Evolutionary conservation across 2,888 invertebrate species (phyloP).

Genomic region (Aelia acuminata): DNA sequence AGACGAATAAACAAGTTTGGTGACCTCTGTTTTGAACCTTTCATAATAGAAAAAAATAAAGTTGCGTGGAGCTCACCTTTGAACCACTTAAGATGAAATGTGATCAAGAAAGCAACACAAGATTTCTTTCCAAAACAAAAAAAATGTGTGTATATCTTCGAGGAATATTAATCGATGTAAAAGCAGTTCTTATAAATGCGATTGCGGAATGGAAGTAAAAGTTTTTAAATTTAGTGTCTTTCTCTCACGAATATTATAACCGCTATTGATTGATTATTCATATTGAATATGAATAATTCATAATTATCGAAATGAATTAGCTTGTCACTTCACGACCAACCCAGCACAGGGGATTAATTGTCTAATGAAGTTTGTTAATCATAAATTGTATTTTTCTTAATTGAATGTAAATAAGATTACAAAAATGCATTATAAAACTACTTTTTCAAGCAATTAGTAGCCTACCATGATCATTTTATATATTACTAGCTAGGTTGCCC

Average conservation of each 20-base stretch:
- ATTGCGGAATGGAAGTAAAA: background rate
- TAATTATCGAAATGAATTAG: background rate
- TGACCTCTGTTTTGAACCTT: too few relatives aligned
- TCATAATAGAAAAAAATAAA: background rate
- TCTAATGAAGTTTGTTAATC: background rate
- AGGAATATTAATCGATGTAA: background rate
- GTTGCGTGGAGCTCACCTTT: background rate
- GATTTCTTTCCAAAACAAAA: background rate
- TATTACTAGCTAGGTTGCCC: too few relatives aligned
- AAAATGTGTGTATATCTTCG: background rate
- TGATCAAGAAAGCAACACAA: background rate
- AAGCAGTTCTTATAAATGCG: background rate
- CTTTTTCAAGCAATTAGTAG: too few relatives aligned
- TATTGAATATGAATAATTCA: background rate
- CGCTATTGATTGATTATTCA: background rate
- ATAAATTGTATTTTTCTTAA: background rate
- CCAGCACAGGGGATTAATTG: background rate
- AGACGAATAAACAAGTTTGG: too few relatives aligned
- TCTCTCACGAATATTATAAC: background rate
- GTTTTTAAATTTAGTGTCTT: background rate
- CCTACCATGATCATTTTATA: too few relatives aligned
- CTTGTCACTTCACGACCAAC: background rate
- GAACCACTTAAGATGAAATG: background rate
- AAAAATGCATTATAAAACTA: too few relatives aligned
- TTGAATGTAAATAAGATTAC: too few relatives aligned